Base-by-base conservation (phyloP, 2,113 vertebrate genomes). In the Poeciliopsis occidentalis region DNA sequence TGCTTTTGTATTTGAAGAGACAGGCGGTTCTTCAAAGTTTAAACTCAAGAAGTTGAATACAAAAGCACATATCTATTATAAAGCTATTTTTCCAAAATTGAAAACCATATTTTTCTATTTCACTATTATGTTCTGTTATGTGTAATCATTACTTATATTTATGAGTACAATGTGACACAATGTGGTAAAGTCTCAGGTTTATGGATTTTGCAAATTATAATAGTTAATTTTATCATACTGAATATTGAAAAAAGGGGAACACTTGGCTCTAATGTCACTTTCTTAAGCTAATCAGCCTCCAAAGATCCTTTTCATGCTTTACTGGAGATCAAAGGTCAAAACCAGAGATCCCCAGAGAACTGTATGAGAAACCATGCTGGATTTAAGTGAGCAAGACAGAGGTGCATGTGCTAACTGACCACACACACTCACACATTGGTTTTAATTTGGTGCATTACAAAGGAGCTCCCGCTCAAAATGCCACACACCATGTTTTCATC, bases 291-390 rank as follows among this genome's bases (percentile, higher is more conserved):
- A 85, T 1, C 88, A 69, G 67, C 78, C 83, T 84, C 78, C 83
- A 7, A 68, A 78, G 85, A 77, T 47, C 61, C 1, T 7, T 26
- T 70, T 60, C 29, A 34, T 17, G 65, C 80, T 83, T 85, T 76
- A 70, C 77, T 12, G 57, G 81, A 82, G 87, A 85, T 85, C 89
- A 83, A 67, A 90, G 78, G 85, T 92, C 77, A 88, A 87, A 87
- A 22, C 62, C 60, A n/a, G 44, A 27, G 69, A 13, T 54, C 41
- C 73, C 82, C 34, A 0, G 88, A 80, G 88, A 83, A 29, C 71
- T 41, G 8, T 27, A 60, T 60, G 26, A 73, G 72, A 31, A 47
- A 84, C 76, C 80, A 64, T 26, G 13, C 63, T 34, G 17, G 27
- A 34, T 64, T 73, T 51, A 67, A 30, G 4, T 51, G 26, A 84